Evolutionary conservation across 2,797 vertebrate genomes (phyloP).

Genomic region (Nyctibius grandis): DNA sequence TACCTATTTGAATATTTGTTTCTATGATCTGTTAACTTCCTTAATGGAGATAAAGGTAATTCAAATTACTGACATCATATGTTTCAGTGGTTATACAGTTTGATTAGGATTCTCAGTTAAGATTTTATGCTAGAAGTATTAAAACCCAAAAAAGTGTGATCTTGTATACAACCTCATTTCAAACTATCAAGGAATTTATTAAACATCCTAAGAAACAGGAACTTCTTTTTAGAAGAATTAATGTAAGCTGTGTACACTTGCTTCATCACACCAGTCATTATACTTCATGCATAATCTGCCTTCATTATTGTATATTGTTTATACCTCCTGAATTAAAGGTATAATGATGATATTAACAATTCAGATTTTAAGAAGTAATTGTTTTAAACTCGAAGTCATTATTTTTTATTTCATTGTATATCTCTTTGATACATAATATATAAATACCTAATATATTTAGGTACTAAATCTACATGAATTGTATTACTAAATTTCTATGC

Average conservation of each 20-base stretch:
- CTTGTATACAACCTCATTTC: background rate
- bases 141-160: background rate
- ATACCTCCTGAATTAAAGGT: background rate
- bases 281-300: background rate
- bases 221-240: background rate
- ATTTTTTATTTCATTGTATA: background rate
- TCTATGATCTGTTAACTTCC: background rate
- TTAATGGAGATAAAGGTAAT: background rate
- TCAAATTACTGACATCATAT: background rate
- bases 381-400: background rate
- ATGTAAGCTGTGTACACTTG: background rate
- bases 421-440: background rate
- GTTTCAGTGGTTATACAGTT: background rate
- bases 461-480: background rate
- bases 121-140: background rate
- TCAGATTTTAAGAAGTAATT: background rate
- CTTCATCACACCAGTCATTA: background rate
- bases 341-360: background rate
- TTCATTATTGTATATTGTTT: background rate
- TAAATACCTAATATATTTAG: background rate
- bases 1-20: background rate
- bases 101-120: background rate
- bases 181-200: background rate
- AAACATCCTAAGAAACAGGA: background rate
- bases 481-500: background rate